Base-by-base conservation (phyloP, 2,797 vertebrate genomes). In the Chrosomus eos region DNA sequence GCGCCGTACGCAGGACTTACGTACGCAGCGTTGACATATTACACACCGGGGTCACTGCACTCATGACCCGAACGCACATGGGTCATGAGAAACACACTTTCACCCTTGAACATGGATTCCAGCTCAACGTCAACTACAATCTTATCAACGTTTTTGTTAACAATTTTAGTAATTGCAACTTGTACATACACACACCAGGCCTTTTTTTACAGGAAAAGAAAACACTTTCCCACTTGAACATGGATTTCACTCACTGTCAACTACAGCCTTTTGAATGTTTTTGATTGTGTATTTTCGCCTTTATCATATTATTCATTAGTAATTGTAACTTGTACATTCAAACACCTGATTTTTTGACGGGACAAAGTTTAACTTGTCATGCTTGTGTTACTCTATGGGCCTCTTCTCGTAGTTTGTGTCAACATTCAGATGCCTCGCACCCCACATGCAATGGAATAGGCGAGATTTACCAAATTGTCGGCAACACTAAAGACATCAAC, bases 401-500 rank as follows among this genome's bases (percentile, higher is more conserved):
- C 51, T 18, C 23, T 71, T 78, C 62, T 64, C n/a, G 36, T 84
- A 36, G 79, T 74, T 77, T 86, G 87, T 90, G 91, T 87, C 89
- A 91, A 84, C 84, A 83, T 92, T 89, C 89, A 88, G 91, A 94
- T 82, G 87, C 86, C 81, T 92, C 92, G 89, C 88, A 87, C 92
- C 92, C 92, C 93, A 93, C 92, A 73, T 90, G 86, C 84, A 89
- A 28, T 36, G 91, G 87, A 92, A 95, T 94, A 94, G 88, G 92
- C 91, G 82, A 90, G 93, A 94, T 80, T 93, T 90, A 93, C 92
- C 93, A 95, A 95, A 95, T 96, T 94, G 94, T 95, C 94, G 94
- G 94, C 94, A 94, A 93, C 95, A 94, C 95, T 96, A 95, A 95
- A 95, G 93, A 95, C 95, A 95, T 95, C 94, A 95, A 95, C 92